Conservation (phyloP, 2,113 vertebrate genomes). For the Xiphias gladius region DNA sequence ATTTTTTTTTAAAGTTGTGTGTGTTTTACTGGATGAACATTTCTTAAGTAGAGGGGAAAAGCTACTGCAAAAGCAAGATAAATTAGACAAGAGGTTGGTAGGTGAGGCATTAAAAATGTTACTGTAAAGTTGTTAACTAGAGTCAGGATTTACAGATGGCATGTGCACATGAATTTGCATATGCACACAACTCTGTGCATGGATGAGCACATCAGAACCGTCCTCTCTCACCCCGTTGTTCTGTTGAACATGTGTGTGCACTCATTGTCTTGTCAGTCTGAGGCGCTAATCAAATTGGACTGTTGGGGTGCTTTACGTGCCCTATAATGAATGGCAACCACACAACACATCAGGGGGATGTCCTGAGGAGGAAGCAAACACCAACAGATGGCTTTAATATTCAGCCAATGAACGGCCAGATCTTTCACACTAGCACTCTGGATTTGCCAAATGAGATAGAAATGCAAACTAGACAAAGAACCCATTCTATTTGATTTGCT, state of each 20-base stretch:
- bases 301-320: slow-evolving; percentile 58
- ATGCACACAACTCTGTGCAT: not conserved
- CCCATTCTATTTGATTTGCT: slow-evolving; percentile 19
- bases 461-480: slow-evolving; percentile 60
- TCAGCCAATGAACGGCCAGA: slow-evolving; percentile 66
- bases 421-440: slow-evolving; percentile 57
- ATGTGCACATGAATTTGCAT: slow-evolving; percentile 52
- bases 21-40: not conserved
- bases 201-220: slow-evolving; percentile 27
- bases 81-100: not conserved
- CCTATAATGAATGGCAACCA: slow-evolving; percentile 74
- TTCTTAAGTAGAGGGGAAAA: not conserved
- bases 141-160: slow-evolving; percentile 50
- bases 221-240: slow-evolving; percentile 5
- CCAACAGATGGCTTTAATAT: slow-evolving; percentile 83
- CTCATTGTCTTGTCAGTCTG: slow-evolving; percentile 56
- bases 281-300: slow-evolving; percentile 74
- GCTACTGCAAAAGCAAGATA: not conserved
- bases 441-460: slow-evolving; percentile 45
- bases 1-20: not conserved
- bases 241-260: slow-evolving; percentile 38
- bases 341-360: slow-evolving; percentile 60
- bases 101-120: not conserved
- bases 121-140: slow-evolving; percentile 38
- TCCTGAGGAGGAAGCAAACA: slow-evolving; percentile 71